Evolutionary conservation across 1,140 invertebrate genomes (phyloP).

Genomic region (Paraescarpia echinospica): DNA sequence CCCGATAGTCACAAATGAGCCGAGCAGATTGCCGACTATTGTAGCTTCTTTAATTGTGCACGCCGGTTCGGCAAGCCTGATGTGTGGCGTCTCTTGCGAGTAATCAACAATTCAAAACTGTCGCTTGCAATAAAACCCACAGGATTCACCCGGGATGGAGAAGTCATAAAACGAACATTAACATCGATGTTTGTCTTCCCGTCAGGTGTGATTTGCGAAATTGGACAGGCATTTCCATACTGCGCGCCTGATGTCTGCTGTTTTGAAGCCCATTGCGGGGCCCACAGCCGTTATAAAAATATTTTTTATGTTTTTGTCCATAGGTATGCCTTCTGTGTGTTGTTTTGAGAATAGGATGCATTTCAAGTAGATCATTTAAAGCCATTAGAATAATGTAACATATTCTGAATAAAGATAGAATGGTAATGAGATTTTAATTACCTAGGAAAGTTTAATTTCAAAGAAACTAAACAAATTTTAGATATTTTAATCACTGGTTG

Average conservation of each 20-base stretch:
- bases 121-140: not conserved
- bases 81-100: not conserved
- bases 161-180: not conserved
- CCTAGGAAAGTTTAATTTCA: no score
- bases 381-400: no score
- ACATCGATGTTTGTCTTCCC: not conserved
- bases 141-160: not conserved
- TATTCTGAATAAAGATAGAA: no score
- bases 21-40: not conserved
- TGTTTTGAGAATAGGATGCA: not conserved
- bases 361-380: not conserved
- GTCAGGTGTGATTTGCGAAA: not conserved
- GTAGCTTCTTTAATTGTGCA: not conserved
- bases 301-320: not conserved
- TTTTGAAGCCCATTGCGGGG: not conserved
- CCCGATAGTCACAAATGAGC: not conserved
- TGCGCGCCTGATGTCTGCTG: not conserved
- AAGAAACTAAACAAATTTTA: no score
- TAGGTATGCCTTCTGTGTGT: not conserved
- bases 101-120: not conserved
- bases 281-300: not conserved
- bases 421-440: no score
- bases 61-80: not conserved
- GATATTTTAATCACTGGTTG: no score
- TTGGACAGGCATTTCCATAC: not conserved